Evolutionary conservation across 2,888 invertebrate species (phyloP).

Genomic region (Morpho achilles): DNA sequence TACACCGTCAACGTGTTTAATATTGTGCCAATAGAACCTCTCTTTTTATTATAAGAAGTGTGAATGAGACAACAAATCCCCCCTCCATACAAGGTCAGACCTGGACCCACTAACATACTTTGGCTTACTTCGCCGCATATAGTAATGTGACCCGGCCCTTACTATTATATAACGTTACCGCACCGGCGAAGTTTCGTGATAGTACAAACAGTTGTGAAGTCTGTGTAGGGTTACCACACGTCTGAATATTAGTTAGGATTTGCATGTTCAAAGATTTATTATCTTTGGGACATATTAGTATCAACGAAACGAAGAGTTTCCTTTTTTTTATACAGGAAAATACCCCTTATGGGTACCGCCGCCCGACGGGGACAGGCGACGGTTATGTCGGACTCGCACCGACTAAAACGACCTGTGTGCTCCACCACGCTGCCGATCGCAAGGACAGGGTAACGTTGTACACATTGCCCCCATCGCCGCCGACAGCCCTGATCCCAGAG

Average conservation of each 20-base stretch:
- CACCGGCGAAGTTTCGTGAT: constrained; percentile 7
- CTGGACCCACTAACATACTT: constrained; percentile 41
- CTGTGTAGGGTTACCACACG: background rate
- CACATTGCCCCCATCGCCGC: no score
- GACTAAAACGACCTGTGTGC: no score
- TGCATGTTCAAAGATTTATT: no score
- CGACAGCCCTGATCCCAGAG: no score
- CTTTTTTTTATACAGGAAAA: no score
- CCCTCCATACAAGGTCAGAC: constrained; percentile 4
- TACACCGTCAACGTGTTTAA: constrained; percentile 17
- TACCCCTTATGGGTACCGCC: no score
- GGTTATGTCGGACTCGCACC: no score
- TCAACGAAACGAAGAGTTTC: no score
- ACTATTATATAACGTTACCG: constrained; percentile 20
- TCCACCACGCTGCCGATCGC: no score
- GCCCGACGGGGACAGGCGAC: no score
- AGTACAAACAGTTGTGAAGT: constrained; percentile 11
- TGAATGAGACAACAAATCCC: constrained; percentile 14
- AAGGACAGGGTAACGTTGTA: no score
- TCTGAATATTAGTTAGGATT: background rate
- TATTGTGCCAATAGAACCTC: constrained; percentile 20
- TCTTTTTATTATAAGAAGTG: constrained; percentile 14
- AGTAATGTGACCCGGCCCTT: constrained; percentile 21
- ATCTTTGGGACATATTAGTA: no score
- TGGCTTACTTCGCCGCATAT: constrained; percentile 15